phyloP scores from a whole-genome alignment of 2,113 vertebrate species.

The Climacteris rufus region DNA sequence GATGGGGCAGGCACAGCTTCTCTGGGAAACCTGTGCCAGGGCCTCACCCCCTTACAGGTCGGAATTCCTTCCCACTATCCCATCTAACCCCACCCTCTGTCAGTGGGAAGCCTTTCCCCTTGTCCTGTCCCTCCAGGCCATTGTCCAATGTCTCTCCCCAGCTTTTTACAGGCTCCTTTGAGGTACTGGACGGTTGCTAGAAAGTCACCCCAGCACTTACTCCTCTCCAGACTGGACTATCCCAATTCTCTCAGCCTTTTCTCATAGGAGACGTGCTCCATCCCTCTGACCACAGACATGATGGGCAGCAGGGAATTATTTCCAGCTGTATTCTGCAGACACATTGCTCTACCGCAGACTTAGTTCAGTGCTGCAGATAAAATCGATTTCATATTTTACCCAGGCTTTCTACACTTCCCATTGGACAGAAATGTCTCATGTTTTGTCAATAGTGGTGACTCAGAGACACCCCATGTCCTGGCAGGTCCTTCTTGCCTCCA shows the following conservation, averaged over 20 bases:
- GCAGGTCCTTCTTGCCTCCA: background rate
- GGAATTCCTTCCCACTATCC: background rate
- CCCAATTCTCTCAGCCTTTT: background rate
- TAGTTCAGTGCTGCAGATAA: background rate
- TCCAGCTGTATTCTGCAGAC: background rate
- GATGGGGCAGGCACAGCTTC: background rate
- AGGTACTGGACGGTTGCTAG: background rate
- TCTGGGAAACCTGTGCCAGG: background rate
- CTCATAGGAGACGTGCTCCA: background rate
- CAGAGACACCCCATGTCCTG: background rate
- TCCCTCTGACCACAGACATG: background rate
- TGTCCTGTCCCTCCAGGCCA: background rate
- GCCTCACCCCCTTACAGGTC: accelerated
- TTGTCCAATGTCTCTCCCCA: no score
- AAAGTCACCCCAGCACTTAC: background rate
- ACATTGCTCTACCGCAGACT: background rate
- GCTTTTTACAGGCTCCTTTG: background rate
- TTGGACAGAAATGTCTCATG: background rate
- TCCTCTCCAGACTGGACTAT: background rate
- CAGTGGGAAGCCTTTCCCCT: background rate
- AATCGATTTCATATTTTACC: background rate
- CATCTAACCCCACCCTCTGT: background rate
- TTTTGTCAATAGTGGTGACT: background rate
- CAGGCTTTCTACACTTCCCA: background rate
- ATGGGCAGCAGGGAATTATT: background rate